Conservation (phyloP, 2,797 vertebrate species). For the Falco biarmicus region DNA sequence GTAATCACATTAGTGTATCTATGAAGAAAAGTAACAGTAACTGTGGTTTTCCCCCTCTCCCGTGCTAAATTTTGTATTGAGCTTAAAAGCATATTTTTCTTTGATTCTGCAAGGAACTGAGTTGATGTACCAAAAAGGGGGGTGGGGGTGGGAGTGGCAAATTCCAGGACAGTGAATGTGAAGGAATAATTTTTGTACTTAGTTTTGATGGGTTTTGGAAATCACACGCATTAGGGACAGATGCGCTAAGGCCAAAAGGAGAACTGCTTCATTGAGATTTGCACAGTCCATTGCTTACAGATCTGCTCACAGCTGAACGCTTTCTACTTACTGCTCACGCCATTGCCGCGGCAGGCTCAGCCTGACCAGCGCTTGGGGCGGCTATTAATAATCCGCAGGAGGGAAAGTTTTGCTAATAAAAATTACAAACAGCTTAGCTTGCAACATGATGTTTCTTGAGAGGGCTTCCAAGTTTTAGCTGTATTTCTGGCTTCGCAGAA, state of each 20-base stretch:
- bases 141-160: too few relatives aligned
- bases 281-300: background rate
- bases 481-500: background rate
- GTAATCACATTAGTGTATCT: background rate
- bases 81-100: background rate
- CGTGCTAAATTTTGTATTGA: background rate
- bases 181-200: background rate
- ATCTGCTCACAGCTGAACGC: background rate
- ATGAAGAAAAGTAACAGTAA: background rate
- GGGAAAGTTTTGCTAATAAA: background rate
- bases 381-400: background rate
- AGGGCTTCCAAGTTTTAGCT: background rate
- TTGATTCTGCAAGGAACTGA: background rate
- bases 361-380: background rate
- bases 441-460: background rate
- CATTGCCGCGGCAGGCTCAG: background rate
- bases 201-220: background rate
- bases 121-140: background rate
- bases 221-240: background rate
- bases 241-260: background rate
- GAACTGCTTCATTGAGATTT: background rate
- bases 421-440: background rate
- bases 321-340: background rate
- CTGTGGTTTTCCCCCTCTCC: background rate
- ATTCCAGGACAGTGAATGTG: rapidly evolving